Conservation (phyloP, 2,113 vertebrate species). For the Himantopus leucocephalus region DNA sequence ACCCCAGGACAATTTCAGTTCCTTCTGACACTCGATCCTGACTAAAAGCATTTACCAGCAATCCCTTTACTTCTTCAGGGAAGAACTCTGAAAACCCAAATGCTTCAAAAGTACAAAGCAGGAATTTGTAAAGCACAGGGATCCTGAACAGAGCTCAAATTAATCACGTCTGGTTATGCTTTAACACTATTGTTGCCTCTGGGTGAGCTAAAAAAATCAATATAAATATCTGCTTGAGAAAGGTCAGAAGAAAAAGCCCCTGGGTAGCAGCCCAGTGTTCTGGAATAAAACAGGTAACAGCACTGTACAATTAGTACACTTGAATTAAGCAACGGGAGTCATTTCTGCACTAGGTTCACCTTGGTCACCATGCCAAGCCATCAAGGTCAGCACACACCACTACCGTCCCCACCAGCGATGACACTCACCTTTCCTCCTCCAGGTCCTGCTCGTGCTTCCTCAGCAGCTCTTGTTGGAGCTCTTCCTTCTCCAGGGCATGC, state of each 20-base stretch:
- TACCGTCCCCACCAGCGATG: rapidly evolving
- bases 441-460: constrained; percentile 80
- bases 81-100: neutral
- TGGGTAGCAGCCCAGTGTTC: neutral
- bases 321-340: rapidly evolving
- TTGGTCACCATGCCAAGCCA: rapidly evolving
- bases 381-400: rapidly evolving
- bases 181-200: neutral
- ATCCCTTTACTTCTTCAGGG: neutral
- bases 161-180: neutral
- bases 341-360: neutral
- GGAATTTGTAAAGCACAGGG: neutral
- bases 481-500: constrained; percentile 67
- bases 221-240: neutral
- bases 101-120: neutral
- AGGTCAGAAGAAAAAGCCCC: neutral
- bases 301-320: neutral
- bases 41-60: neutral
- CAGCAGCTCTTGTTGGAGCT: constrained; percentile 65
- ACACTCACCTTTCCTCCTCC: constrained; percentile 84
- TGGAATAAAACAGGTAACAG: neutral
- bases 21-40: neutral
- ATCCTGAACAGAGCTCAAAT: neutral
- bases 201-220: neutral
- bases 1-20: neutral